phyloP scores from a whole-genome alignment of 2,797 vertebrate species.

The Rhodeus uyekii region DNA sequence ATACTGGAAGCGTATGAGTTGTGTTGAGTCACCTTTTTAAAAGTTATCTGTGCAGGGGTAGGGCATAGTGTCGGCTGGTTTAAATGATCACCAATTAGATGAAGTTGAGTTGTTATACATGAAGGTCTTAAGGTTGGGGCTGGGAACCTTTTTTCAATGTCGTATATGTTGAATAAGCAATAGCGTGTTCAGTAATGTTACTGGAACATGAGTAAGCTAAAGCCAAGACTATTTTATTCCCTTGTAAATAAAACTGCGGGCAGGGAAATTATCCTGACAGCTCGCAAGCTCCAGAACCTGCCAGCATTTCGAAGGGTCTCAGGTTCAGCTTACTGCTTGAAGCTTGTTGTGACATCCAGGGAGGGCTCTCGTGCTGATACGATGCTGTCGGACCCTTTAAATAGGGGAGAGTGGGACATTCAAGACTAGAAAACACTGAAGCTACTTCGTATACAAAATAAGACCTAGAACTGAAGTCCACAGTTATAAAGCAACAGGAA shows the following conservation, averaged over 20 bases:
- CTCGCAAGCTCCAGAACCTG: constrained; percentile 22
- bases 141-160: neutral
- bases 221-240: neutral
- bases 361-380: constrained; percentile 61
- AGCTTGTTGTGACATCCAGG: constrained; percentile 65
- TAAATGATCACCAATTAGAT: no score
- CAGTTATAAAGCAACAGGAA: constrained; percentile 41
- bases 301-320: constrained; percentile 30
- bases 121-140: neutral
- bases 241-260: neutral
- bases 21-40: constrained; percentile 3
- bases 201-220: constrained; percentile 5
- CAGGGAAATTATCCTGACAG: constrained; percentile 4
- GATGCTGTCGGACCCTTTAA: constrained; percentile 65
- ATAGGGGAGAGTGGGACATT: constrained; percentile 70
- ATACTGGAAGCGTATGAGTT: neutral
- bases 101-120: neutral
- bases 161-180: neutral
- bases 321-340: constrained; percentile 50
- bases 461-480: constrained; percentile 1
- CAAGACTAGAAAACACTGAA: constrained; percentile 56
- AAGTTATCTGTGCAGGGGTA: neutral
- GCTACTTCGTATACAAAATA: constrained; percentile 15
- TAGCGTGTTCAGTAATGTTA: neutral
- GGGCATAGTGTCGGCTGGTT: constrained; percentile 8